Conservation (phyloP, 2,113 vertebrate species). For the Genyomyrus donnyi region DNA sequence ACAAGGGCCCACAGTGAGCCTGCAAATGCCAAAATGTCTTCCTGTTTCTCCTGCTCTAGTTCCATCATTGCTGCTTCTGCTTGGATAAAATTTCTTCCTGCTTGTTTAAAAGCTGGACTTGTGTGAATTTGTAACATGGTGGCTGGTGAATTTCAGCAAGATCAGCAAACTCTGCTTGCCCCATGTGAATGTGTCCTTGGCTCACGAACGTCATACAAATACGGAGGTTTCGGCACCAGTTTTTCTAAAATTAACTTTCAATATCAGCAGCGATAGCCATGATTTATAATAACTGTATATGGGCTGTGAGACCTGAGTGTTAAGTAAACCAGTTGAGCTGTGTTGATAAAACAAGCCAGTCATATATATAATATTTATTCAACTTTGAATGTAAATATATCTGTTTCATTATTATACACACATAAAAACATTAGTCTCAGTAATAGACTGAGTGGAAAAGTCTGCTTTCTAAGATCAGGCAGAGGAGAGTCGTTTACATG, state of each 20-base stretch:
- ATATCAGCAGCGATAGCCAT: not conserved
- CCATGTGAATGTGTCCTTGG: not conserved
- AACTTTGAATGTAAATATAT: not conserved
- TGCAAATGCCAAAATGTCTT: not conserved
- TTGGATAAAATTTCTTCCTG: not conserved
- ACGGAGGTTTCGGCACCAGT: not conserved
- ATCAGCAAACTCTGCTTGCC: not conserved
- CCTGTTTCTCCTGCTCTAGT: not conserved
- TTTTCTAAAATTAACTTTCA: not conserved
- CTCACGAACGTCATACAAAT: not conserved
- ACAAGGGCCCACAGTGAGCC: not conserved
- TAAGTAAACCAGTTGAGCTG: not conserved
- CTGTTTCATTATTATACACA: not conserved
- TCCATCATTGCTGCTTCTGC: not conserved
- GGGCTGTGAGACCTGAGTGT: not conserved
- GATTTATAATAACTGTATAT: not conserved
- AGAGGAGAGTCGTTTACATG: not conserved
- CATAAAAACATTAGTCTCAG: not conserved
- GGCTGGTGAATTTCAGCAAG: too few relatives aligned
- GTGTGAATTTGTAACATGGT: not conserved
- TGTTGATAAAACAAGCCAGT: not conserved
- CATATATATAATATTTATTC: slow-evolving; percentile 6
- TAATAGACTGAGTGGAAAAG: not conserved
- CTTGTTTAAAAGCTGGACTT: not conserved
- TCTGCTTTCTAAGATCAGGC: not conserved